phyloP scores from a whole-genome alignment of 2,888 invertebrate genomes.

The Caenorhabditis zanzibari region DNA sequence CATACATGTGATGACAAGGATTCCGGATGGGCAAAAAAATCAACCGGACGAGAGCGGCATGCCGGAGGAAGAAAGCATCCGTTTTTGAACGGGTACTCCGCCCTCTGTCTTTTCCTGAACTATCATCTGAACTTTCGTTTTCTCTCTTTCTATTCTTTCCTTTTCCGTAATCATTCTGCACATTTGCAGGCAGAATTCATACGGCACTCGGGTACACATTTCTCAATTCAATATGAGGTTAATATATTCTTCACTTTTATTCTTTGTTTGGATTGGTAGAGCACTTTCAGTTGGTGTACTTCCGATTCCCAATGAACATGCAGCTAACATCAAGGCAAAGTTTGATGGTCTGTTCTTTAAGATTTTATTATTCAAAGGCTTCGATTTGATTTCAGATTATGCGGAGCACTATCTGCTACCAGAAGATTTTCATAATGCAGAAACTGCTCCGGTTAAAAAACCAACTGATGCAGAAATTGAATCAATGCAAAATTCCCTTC shows the following conservation, averaged over 20 bases:
- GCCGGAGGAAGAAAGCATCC: constrained; percentile 40
- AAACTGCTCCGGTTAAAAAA: constrained; percentile 75
- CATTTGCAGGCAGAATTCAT: constrained; percentile 56
- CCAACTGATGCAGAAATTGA: constrained; percentile 80
- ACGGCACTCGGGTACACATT: constrained; percentile 56
- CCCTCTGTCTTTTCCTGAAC: constrained; percentile 39
- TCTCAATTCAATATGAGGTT: constrained; percentile 49
- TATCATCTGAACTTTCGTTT: constrained; percentile 35
- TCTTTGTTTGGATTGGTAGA: constrained; percentile 22
- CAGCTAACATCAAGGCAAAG: constrained; percentile 69
- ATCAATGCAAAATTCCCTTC: constrained; percentile 80
- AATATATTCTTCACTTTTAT: constrained; percentile 29
- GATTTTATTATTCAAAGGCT: background rate
- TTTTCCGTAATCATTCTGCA: constrained; percentile 47
- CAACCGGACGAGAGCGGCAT: constrained; percentile 42
- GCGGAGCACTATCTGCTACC: constrained; percentile 80
- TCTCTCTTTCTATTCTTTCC: background rate
- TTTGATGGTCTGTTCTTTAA: constrained; percentile 69
- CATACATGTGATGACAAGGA: constrained; percentile 46
- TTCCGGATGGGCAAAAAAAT: constrained; percentile 40
- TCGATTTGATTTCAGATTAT: constrained; percentile 75
- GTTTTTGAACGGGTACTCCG: constrained; percentile 47
- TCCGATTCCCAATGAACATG: constrained; percentile 71
- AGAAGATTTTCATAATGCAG: constrained; percentile 81
- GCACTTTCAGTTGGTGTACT: constrained; percentile 56